Conservation (phyloP, 2,113 vertebrate genomes). For the Syrmaticus mikado region DNA sequence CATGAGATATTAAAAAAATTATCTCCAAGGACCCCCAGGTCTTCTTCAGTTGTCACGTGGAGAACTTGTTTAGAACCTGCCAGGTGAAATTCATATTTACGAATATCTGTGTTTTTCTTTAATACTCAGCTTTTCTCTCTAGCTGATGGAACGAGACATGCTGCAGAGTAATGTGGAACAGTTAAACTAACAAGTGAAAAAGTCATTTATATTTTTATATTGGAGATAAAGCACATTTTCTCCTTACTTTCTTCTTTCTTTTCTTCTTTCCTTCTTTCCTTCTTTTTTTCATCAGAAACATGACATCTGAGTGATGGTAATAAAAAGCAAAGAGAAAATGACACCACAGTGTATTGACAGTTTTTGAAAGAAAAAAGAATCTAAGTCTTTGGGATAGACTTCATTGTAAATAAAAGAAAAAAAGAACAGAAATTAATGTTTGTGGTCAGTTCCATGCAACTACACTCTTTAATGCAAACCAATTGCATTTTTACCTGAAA, state of each 20-base stretch:
- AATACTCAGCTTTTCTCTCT: background rate
- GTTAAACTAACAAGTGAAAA: slow-evolving; percentile 26
- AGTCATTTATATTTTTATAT: background rate
- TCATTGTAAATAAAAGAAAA: slow-evolving; percentile 57
- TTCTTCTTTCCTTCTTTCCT: background rate
- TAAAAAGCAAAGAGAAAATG: slow-evolving; percentile 10
- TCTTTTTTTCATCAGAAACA: background rate
- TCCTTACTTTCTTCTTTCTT: too few relatives aligned
- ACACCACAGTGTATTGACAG: slow-evolving; percentile 6
- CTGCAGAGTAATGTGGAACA: background rate
- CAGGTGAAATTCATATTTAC: background rate
- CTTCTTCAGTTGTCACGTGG: background rate
- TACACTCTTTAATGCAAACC: slow-evolving; percentile 26
- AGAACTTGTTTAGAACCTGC: background rate
- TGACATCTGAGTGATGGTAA: background rate
- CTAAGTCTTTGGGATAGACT: background rate
- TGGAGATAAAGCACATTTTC: background rate
- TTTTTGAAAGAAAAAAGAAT: background rate
- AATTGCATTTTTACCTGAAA: slow-evolving; percentile 73
- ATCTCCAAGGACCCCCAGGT: background rate
- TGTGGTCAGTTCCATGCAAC: slow-evolving; percentile 34
- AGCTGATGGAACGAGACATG: background rate
- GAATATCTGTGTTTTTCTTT: background rate
- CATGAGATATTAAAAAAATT: background rate
- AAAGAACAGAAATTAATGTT: slow-evolving; percentile 50